These are phyloP conservation scores for Athalia circularis DNA, from an alignment of 2,888 invertebrate species.

Conservation along the genomic window DNA sequence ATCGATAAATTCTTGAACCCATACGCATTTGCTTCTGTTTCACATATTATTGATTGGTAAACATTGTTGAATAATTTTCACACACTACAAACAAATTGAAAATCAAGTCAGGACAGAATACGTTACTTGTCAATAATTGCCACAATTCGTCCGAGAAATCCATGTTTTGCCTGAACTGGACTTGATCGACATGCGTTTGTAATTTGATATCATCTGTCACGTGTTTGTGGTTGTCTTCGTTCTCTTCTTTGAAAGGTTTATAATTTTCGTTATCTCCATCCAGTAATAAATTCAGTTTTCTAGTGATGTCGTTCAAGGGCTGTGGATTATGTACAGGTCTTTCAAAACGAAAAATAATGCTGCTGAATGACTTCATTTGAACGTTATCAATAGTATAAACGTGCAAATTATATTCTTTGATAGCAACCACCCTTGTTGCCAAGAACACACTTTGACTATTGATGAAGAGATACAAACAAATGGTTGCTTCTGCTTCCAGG, in stretches of 20 bases:
- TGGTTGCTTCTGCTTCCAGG: neutral
- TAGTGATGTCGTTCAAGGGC: conserved; percentile 52
- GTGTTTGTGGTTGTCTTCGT: conserved; percentile 47
- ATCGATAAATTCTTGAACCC: conserved; percentile 32
- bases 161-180: conserved; percentile 56
- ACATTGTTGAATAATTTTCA: too few relatives aligned
- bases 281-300: conserved; percentile 56
- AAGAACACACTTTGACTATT: too few relatives aligned
- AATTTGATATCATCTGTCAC: conserved; percentile 53
- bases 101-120: neutral
- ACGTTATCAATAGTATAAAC: too few relatives aligned
- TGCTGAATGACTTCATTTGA: too few relatives aligned
- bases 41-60: too few relatives aligned
- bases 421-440: too few relatives aligned
- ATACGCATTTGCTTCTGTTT: too few relatives aligned
- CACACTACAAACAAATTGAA: neutral
- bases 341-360: too few relatives aligned
- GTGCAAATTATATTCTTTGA: too few relatives aligned
- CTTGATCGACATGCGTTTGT: conserved; percentile 52
- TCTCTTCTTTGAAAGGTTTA: conserved; percentile 23
- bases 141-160: conserved; percentile 65
- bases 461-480: neutral
- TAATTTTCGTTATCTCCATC: conserved; percentile 48
- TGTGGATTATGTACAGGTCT: neutral
- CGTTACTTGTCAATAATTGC: conserved; percentile 53